Evolutionary conservation across 2,888 invertebrate genomes (phyloP).

Genomic region (Papilio elwesi): DNA sequence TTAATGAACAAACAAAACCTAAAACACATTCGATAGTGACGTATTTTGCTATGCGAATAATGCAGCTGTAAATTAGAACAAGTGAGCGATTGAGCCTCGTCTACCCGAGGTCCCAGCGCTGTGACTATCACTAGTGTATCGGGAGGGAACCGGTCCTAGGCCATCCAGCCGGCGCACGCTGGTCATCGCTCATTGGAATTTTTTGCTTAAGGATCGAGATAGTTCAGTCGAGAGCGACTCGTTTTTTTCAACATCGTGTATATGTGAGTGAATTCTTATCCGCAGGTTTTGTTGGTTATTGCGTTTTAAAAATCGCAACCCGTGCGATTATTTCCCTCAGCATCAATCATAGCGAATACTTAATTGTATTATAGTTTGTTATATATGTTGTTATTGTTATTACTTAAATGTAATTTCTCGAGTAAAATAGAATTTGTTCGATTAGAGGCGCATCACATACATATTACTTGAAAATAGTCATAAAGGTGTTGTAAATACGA

Average conservation of each 20-base stretch:
- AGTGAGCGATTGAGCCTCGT: conserved; percentile 5
- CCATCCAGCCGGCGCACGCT: conserved; percentile 44
- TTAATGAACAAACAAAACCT: neutral
- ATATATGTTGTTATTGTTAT: too few relatives aligned
- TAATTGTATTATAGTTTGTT: too few relatives aligned
- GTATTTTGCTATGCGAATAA: conserved; percentile 26
- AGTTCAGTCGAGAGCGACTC: conserved; percentile 13
- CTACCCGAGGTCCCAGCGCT: conserved; percentile 47
- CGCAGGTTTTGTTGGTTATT: neutral
- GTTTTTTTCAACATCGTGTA: conserved; percentile 20
- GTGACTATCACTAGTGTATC: conserved; percentile 71
- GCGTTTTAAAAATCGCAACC: neutral
- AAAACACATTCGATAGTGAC: neutral
- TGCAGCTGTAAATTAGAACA: conserved; percentile 29
- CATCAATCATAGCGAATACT: too few relatives aligned
- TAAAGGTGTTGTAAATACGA: too few relatives aligned
- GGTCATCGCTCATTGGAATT: conserved; percentile 47
- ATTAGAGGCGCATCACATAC: too few relatives aligned
- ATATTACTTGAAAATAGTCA: too few relatives aligned
- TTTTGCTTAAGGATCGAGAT: conserved; percentile 39
- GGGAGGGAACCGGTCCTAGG: conserved; percentile 64
- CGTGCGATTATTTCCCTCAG: too few relatives aligned
- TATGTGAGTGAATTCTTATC: neutral
- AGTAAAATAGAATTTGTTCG: too few relatives aligned
- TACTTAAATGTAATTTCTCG: too few relatives aligned